These are phyloP conservation scores for Paratrypauchen microcephalus DNA, from an alignment of 2,797 vertebrate genomes.

Conservation along the genomic window DNA sequence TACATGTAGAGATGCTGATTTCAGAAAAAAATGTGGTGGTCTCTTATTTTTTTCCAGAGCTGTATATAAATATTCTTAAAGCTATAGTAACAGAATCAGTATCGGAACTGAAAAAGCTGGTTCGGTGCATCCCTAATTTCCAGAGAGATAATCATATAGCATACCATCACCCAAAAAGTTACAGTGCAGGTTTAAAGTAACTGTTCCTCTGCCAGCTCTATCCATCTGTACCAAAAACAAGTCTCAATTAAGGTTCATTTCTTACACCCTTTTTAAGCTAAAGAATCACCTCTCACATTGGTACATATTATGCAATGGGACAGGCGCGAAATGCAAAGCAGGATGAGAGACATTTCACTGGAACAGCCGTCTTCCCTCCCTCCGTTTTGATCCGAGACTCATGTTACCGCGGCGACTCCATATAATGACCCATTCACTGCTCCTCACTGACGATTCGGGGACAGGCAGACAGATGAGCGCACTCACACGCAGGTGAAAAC, in stretches of 20 bases:
- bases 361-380: constrained; percentile 36
- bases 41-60: too few species aligned
- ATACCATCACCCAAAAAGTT: too few species aligned
- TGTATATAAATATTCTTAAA: too few species aligned
- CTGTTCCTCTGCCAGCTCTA: too few species aligned
- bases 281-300: neutral
- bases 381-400: constrained; percentile 41
- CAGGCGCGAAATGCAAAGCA: constrained; percentile 27
- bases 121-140: too few species aligned
- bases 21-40: too few species aligned
- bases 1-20: too few species aligned
- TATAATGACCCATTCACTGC: constrained; percentile 48
- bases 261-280: constrained; percentile 4
- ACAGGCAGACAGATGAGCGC: constrained; percentile 52
- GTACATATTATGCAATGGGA: constrained; percentile 29
- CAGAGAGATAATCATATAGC: too few species aligned
- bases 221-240: neutral
- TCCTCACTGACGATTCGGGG: constrained; percentile 43
- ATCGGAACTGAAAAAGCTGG: too few species aligned
- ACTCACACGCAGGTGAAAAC: constrained; percentile 56
- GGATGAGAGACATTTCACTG: neutral
- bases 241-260: constrained; percentile 17
- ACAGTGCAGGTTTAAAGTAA: too few species aligned
- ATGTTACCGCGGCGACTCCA: constrained; percentile 30
- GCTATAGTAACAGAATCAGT: too few species aligned